Percentiles rank a stretch among this genome's conserved stretches.
These are phyloP conservation scores for Drosophila lacteicornis DNA, from an alignment of 1,140 invertebrate species.

Conservation along the genomic window DNA sequence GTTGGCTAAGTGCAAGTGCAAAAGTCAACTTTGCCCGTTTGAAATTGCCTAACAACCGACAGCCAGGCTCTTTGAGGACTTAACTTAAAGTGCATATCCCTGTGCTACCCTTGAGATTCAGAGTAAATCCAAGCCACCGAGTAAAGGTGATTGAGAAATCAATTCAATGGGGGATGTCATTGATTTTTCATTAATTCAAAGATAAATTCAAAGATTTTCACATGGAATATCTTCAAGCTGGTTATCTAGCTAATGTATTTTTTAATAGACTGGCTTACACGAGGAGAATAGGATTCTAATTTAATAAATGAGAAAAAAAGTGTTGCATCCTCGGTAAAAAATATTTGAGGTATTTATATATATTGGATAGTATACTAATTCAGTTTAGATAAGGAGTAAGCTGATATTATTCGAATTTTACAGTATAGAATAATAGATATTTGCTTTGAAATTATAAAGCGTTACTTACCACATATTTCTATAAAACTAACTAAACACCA, in stretches of 20 bases:
- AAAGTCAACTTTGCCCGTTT: slow-evolving; percentile 49
- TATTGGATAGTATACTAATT: too few species aligned
- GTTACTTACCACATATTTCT: neutral
- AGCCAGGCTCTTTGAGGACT: slow-evolving; percentile 46
- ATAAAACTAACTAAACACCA: too few species aligned
- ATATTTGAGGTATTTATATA: too few species aligned
- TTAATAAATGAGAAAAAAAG: neutral
- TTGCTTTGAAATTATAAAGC: neutral
- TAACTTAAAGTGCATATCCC: slow-evolving; percentile 46
- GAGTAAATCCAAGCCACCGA: slow-evolving; percentile 1
- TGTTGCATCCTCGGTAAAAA: slow-evolving; percentile 1
- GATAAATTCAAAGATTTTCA: slow-evolving; percentile 4
- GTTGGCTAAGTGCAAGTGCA: slow-evolving; percentile 46
- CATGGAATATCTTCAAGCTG: neutral
- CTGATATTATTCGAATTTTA: too few species aligned
- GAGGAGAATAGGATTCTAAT: neutral
- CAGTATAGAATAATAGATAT: neutral
- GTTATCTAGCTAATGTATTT: slow-evolving; percentile 41
- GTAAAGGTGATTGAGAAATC: slow-evolving; percentile 9
- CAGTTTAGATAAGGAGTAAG: too few species aligned
- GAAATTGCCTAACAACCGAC: slow-evolving; percentile 51
- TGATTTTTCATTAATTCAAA: slow-evolving; percentile 36
- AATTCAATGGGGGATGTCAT: slow-evolving; percentile 13
- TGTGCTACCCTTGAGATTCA: slow-evolving; percentile 14
- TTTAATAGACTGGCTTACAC: slow-evolving; percentile 29